Evolutionary conservation across 2,888 invertebrate genomes (phyloP), one percentile per base, ranked within the genome.

Genomic region (Ecliptopera silaceata): DNA sequence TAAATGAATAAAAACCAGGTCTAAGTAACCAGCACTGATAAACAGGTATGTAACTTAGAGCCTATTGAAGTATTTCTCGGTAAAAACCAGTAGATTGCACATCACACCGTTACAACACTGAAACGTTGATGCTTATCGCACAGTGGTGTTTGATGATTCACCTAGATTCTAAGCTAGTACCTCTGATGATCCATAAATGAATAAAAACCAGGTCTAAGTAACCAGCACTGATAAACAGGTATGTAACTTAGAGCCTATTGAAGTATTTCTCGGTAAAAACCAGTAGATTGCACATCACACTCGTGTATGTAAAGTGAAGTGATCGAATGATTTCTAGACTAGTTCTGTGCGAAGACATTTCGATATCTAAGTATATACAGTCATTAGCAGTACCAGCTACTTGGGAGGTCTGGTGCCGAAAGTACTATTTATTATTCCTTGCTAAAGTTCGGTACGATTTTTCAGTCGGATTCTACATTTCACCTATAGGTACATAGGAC

Each of bases 371-470:
- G 34, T 57, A 57, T 50, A 68, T 63, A 54, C 15, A 56, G 53
- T 55, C 61, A 69, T 69, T 67, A 65, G 22, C n/a, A n/a, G n/a
- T n/a, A n/a, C n/a, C n/a, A n/a, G n/a, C 49, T 38, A 56, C 64
- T 45, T 61, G 66, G 63, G 55, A 36, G 49, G 61, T 56, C 64
- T 47, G 46, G 66, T 50, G 59, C 55, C 59, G 39, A 36, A 64
- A n/a, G n/a, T n/a, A n/a, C n/a, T n/a, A n/a, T n/a, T n/a, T n/a
- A n/a, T n/a, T n/a, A n/a, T n/a, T n/a, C n/a, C n/a, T n/a, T n/a
- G n/a, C n/a, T n/a, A n/a, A n/a, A n/a, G n/a, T n/a, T n/a, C n/a
- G n/a, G n/a, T n/a, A n/a, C n/a, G n/a, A n/a, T n/a, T n/a, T n/a
- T n/a, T n/a, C n/a, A n/a, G n/a, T n/a, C n/a, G n/a, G n/a, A n/a